A percentile compares a stretch with the other conserved stretches of the same genome.
Evolutionary conservation across 2,888 invertebrate genomes (phyloP).

Genomic region (Torymus tubicola): DNA sequence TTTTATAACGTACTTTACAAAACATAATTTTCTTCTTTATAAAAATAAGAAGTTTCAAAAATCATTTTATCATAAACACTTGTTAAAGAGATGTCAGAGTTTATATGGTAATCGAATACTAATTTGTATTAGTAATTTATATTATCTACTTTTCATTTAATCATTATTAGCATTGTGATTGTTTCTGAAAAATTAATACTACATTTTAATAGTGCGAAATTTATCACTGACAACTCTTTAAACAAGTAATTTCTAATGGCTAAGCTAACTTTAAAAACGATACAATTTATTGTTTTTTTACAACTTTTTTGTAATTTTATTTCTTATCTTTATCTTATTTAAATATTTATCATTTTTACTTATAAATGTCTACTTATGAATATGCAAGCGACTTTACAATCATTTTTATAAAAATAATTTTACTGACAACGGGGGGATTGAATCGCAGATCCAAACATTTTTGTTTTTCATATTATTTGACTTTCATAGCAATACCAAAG

Average conservation of each 20-base stretch:
- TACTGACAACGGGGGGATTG: conserved; percentile 1
- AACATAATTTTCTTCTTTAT: no score
- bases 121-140: no score
- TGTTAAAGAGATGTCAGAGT: no score
- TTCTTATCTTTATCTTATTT: conserved; percentile 14
- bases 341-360: conserved; percentile 35
- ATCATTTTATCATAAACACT: no score
- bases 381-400: conserved; percentile 23
- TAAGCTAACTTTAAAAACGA: neutral
- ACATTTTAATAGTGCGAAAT: no score
- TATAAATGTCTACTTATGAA: conserved; percentile 3
- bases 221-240: no score
- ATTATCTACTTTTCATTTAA: no score
- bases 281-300: neutral
- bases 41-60: no score
- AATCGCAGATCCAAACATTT: conserved; percentile 10
- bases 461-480: conserved; percentile 24
- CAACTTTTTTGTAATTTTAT: neutral
- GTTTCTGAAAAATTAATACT: no score
- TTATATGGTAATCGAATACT: no score
- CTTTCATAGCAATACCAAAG: conserved; percentile 61
- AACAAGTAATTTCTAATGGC: no score
- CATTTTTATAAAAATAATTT: conserved; percentile 21
- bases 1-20: neutral
- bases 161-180: no score